Evolutionary conservation across 2,888 invertebrate genomes (phyloP).

Genomic region (Peribatodes rhomboidaria): DNA sequence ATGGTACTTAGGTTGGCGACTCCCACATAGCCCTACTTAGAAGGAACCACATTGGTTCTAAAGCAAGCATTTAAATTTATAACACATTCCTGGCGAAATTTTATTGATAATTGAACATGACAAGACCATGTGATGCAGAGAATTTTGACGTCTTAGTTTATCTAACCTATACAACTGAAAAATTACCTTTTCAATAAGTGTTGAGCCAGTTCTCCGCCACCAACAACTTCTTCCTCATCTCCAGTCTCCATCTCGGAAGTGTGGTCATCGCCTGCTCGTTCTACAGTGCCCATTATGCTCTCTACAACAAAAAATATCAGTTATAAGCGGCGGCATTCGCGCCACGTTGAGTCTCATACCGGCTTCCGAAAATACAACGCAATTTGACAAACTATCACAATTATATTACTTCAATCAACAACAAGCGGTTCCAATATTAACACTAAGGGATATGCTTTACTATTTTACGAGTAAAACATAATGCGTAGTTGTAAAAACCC

Average conservation of each 20-base stretch:
- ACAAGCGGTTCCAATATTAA: conserved; percentile 42
- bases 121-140: not conserved
- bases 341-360: conserved; percentile 78
- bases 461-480: conserved; percentile 69
- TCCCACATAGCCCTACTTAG: too few species aligned
- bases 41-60: too few species aligned
- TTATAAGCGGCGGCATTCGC: conserved; percentile 58
- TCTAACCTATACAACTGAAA: conserved; percentile 32
- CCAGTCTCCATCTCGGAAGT: conserved; percentile 89
- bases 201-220: conserved; percentile 81
- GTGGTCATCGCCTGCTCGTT: conserved; percentile 88
- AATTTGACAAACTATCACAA: conserved; percentile 36
- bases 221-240: conserved; percentile 87
- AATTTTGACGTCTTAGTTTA: too few species aligned
- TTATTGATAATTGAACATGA: not conserved
- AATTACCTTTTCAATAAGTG: conserved; percentile 78
- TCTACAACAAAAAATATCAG: conserved; percentile 69
- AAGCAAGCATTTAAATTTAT: too few species aligned
- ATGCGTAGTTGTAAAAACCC: conserved; percentile 79
- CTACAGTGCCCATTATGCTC: conserved; percentile 88
- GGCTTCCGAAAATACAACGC: conserved; percentile 55
- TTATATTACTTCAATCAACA: conserved; percentile 35
- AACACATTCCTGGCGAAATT: not conserved
- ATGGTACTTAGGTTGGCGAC: too few species aligned
- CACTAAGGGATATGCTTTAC: conserved; percentile 43